Percentiles rank a stretch among this genome's conserved stretches.
These are phyloP conservation scores for Tribolium castaneum DNA, from an alignment of 1,140 invertebrate genomes.

Conservation along the genomic window DNA sequence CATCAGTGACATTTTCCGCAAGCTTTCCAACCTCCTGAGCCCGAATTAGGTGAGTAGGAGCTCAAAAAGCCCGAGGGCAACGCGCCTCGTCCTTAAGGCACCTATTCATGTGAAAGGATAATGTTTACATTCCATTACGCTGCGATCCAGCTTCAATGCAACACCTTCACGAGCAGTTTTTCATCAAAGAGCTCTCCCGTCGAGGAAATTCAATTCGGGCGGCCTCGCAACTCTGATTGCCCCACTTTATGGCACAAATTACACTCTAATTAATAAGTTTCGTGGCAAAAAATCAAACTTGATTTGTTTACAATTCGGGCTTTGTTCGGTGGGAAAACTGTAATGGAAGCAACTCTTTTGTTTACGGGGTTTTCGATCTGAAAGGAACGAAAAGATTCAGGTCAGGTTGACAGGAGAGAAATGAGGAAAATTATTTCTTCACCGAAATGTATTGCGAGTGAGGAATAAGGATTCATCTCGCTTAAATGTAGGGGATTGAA, in stretches of 20 bases:
- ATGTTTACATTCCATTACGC: conserved; percentile 32
- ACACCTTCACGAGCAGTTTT: background rate
- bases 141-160: background rate
- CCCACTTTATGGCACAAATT: background rate
- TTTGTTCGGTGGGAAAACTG: background rate
- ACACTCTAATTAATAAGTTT: background rate
- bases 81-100: background rate
- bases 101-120: conserved; percentile 15
- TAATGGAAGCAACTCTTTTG: background rate
- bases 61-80: background rate
- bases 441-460: background rate
- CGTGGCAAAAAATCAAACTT: background rate
- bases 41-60: conserved; percentile 16
- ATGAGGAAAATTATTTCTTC: background rate
- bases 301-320: background rate
- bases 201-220: background rate
- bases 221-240: background rate
- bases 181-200: background rate
- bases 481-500: background rate
- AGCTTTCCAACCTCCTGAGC: background rate
- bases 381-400: background rate
- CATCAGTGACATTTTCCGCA: background rate
- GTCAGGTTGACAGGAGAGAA: background rate
- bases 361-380: background rate
- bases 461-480: background rate